Evolutionary conservation across 2,113 vertebrate species (phyloP), one percentile per base, ranked within the genome.

Genomic region (Chloropsis hardwickii): DNA sequence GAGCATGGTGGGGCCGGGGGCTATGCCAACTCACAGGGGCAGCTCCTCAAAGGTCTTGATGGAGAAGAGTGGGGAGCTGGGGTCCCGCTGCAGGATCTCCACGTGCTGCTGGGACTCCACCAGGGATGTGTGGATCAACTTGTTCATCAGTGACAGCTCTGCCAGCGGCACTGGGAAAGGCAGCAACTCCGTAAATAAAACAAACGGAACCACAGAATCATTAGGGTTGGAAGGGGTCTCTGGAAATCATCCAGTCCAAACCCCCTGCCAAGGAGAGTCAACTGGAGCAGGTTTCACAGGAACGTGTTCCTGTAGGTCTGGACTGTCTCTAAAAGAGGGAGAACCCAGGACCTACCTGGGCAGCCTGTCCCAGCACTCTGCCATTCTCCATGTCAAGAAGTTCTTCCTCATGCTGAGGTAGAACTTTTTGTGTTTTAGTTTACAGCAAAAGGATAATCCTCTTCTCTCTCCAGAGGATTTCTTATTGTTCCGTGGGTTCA

Each of bases 21-120:
- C 37, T 14, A 10, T 33, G 14, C 21, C 5, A 53, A 97, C 98
- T 98, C 90, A 98, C 98, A 98, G 96, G 25, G 93, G 94, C 37
- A 98, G 94, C 54, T 98, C 97, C 70, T 98, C 98, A 7, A 98
- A 98, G 13, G 95, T 95, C 56, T 97, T 98, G 58, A 98, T 73
- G 1, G 98, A 98, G 70, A 96, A 98, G 37, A 98, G 97, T 0
- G 98, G 98, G 45, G 98, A 98, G 45, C 28, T 94, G 74, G 98
- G 98, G 66, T 98, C 98, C 31, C 79, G 97, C 71, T 98, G 98
- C 67, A 98, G 96, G 82, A 98, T 93, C 95, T 98, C 98, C 9
- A 98, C 97, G 1, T 24, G 65, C 45, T 98, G 97, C 80, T 56
- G 78, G 44, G 98, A 98, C 54, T 98, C 98, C 69, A 98, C 96